Base-by-base conservation (phyloP, 2,888 invertebrate species). In the Scaptomyza caliginosa region DNA sequence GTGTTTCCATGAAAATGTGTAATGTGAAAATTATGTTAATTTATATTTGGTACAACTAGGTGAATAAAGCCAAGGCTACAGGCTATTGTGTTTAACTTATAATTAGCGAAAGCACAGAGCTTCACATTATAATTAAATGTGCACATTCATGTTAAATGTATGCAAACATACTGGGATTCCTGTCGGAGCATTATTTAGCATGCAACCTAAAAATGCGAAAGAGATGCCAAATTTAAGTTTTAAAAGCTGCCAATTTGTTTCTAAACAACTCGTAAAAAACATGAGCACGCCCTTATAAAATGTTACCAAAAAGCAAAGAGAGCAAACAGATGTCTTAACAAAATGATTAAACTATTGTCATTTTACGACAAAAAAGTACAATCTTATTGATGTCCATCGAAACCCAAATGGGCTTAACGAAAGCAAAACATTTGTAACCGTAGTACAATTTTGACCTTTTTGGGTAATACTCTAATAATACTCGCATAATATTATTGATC, bases 11-110 rank as follows among this genome's bases (percentile, higher is more conserved):
- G 71, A 71, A 71, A 52, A 52, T n/a, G 52, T 50, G 45, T 65
- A 77, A 77, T 75, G 75, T 56, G 50, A 55, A 75, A 67, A 68
- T 70, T 86, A 86, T 85, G 86, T 50, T 60, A 87, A 87, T 86
- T 62, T 43, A 19, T 13, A 19, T 43, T 63, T 51, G 30, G 5
- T 21, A 38, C 23, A 64, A 30, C 32, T 39, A 21, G 28, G 30
- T 40, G 49, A 39, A 49, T 28, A 38, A 32, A 50, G 24, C 10
- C 46, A 34, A 66, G 40, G 38, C 26, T 19, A 38, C 13, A 11
- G 7, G 16, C 28, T 21, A 28, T 34, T 59, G 26, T 46, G 30
- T 5, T 36, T 10, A 30, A 11, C 39, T 11, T 74, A 64, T 72
- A 66, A 85, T 79, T 79, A 77, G 62, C 43, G 21, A 24, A 51